These are phyloP conservation scores for Enteromius radiatus DNA, from an alignment of 2,797 vertebrate genomes.

Conservation along the genomic window DNA sequence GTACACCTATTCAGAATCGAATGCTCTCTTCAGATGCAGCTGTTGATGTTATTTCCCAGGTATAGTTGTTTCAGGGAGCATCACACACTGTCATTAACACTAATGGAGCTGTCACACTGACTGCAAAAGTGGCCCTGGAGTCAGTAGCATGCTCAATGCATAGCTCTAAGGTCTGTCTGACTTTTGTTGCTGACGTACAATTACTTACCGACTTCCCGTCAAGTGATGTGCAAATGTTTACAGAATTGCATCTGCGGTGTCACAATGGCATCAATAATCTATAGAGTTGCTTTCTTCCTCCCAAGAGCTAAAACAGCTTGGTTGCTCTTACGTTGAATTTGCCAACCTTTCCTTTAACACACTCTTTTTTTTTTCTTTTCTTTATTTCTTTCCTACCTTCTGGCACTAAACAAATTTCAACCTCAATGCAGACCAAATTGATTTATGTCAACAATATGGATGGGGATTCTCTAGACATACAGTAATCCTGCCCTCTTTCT, in stretches of 20 bases:
- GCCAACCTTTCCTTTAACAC: slow-evolving; percentile 2
- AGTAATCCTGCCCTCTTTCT: slow-evolving; percentile 14
- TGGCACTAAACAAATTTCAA: slow-evolving; percentile 30
- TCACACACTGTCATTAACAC: slow-evolving; percentile 73
- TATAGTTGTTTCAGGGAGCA: slow-evolving; percentile 61
- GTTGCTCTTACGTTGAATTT: slow-evolving; percentile 23
- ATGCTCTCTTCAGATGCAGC: slow-evolving; percentile 45
- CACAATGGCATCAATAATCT: slow-evolving; percentile 67
- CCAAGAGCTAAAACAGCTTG: slow-evolving; percentile 24
- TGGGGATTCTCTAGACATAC: slow-evolving; percentile 31
- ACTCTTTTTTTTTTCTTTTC: background rate
- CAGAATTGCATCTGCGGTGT: slow-evolving; percentile 56
- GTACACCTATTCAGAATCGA: slow-evolving; percentile 36
- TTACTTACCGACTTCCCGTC: slow-evolving; percentile 60
- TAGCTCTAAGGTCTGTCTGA: slow-evolving; percentile 60
- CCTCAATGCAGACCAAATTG: slow-evolving; percentile 31
- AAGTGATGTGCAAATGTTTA: slow-evolving; percentile 60
- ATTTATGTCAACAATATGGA: slow-evolving; percentile 41
- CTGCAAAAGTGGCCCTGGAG: slow-evolving; percentile 60
- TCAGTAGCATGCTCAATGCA: slow-evolving; percentile 51
- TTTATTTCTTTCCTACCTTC: slow-evolving; percentile 12
- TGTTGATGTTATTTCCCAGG: slow-evolving; percentile 58
- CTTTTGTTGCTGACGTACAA: slow-evolving; percentile 57
- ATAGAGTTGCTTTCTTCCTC: slow-evolving; percentile 65
- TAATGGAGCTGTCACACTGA: slow-evolving; percentile 76